Evolutionary conservation across 2,888 invertebrate genomes (phyloP).

Genomic region (Hemithea aestivaria): DNA sequence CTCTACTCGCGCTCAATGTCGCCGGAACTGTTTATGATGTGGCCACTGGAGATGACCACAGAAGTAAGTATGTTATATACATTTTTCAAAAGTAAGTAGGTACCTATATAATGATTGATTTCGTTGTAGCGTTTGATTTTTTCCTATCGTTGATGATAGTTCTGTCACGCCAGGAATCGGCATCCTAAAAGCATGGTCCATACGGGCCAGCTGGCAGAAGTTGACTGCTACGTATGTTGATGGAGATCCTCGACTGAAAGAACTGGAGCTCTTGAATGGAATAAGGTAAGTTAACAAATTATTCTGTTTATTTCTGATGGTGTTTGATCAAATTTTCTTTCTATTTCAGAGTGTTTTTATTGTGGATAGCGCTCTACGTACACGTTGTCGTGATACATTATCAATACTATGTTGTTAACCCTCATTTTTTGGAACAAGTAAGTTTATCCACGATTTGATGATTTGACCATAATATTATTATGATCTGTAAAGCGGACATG

Average conservation of each 20-base stretch:
- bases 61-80: slow-evolving; percentile 12
- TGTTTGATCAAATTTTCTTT: not conserved
- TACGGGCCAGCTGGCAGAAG: slow-evolving; percentile 14
- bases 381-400: slow-evolving; percentile 5
- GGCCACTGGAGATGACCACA: not conserved
- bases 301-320: not conserved
- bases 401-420: slow-evolving; percentile 7
- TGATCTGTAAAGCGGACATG: no score
- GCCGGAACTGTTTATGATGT: slow-evolving; percentile 15
- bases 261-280: not conserved
- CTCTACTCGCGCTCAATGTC: slow-evolving; percentile 10
- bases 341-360: slow-evolving; percentile 10
- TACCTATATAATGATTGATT: no score
- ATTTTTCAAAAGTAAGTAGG: no score
- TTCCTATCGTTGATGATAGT: no score
- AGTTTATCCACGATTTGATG: no score
- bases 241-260: slow-evolving; percentile 7
- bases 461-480: no score
- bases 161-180: not conserved
- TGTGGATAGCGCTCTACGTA: slow-evolving; percentile 4
- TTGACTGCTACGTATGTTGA: slow-evolving; percentile 1
- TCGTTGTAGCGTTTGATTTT: no score
- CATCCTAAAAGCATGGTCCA: slow-evolving; percentile 17
- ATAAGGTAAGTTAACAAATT: not conserved
- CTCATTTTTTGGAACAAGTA: slow-evolving; percentile 5